Evolutionary conservation across 2,888 invertebrate genomes (phyloP).

Genomic region (Beris chalybata): DNA sequence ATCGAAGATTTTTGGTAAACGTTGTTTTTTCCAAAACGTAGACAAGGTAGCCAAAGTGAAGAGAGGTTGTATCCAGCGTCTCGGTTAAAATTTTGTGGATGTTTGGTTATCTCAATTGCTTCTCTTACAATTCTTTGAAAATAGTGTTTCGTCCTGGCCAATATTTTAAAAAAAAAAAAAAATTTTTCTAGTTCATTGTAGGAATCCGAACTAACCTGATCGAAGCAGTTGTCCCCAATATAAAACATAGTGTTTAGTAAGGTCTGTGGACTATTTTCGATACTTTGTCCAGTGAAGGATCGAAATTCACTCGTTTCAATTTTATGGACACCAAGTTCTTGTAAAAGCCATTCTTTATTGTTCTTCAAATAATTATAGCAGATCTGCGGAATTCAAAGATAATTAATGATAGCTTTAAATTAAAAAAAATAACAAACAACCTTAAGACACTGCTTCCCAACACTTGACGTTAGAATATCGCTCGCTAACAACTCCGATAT

Average conservation of each 20-base stretch:
- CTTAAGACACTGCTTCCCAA: constrained; percentile 62
- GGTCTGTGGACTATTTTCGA: constrained; percentile 56
- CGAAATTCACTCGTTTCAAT: constrained; percentile 49
- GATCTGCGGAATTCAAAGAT: constrained; percentile 57
- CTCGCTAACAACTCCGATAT: constrained; percentile 63
- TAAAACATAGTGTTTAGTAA: constrained; percentile 78
- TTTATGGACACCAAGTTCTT: constrained; percentile 59
- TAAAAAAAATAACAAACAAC: constrained; percentile 44
- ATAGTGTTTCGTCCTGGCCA: too few relatives aligned
- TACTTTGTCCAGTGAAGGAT: constrained; percentile 54
- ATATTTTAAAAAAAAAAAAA: too few relatives aligned
- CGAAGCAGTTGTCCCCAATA: constrained; percentile 73
- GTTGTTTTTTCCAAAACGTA: too few relatives aligned
- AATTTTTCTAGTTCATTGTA: too few relatives aligned
- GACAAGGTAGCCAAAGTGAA: too few relatives aligned
- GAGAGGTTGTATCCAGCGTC: too few relatives aligned
- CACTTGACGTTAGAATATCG: constrained; percentile 64
- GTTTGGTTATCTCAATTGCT: too few relatives aligned
- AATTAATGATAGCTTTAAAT: not conserved
- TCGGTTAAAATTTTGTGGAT: too few relatives aligned
- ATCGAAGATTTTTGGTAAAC: too few relatives aligned
- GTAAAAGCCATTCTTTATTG: constrained; percentile 69
- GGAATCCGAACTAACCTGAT: constrained; percentile 62
- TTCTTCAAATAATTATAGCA: constrained; percentile 71
- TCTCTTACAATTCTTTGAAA: too few relatives aligned